Conservation (phyloP, 2,113 vertebrate species). For the Craseonycteris thonglongyai region DNA sequence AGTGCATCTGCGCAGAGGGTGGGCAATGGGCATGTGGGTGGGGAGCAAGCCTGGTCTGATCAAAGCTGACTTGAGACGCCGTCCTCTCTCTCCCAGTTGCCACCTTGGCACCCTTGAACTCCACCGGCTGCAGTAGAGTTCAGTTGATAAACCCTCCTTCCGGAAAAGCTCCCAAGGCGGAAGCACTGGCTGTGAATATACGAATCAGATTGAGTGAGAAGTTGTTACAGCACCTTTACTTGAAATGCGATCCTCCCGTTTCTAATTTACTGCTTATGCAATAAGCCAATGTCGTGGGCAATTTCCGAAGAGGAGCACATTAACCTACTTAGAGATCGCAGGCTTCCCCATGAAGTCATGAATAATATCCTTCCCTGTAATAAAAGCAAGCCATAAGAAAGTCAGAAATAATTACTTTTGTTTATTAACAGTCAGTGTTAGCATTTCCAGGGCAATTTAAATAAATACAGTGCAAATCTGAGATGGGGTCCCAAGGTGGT, state of each 20-base stretch:
- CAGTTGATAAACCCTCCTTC: background rate
- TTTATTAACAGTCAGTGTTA: constrained; percentile 60
- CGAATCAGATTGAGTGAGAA: constrained; percentile 13
- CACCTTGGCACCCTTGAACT: background rate
- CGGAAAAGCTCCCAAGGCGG: background rate
- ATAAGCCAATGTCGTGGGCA: constrained; percentile 30
- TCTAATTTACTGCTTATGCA: constrained; percentile 50
- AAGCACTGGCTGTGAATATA: background rate
- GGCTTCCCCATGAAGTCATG: constrained; percentile 32
- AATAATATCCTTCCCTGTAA: constrained; percentile 29
- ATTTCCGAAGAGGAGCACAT: constrained; percentile 44
- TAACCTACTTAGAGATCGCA: constrained; percentile 16
- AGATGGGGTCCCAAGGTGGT: background rate
- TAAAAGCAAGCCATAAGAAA: constrained; percentile 40
- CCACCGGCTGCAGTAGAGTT: background rate
- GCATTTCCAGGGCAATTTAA: constrained; percentile 59
- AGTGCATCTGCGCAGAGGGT: background rate
- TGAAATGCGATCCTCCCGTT: constrained; percentile 3
- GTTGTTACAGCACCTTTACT: constrained; percentile 17
- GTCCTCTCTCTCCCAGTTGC: background rate
- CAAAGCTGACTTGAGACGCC: background rate
- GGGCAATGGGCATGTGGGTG: background rate
- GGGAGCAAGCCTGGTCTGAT: background rate
- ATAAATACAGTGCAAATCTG: constrained; percentile 7
- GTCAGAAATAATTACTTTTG: constrained; percentile 51